Percentiles rank a stretch among this genome's conserved stretches.
phyloP scores from a whole-genome alignment of 2,113 vertebrate genomes.

The Actenoides lindsayi region DNA sequence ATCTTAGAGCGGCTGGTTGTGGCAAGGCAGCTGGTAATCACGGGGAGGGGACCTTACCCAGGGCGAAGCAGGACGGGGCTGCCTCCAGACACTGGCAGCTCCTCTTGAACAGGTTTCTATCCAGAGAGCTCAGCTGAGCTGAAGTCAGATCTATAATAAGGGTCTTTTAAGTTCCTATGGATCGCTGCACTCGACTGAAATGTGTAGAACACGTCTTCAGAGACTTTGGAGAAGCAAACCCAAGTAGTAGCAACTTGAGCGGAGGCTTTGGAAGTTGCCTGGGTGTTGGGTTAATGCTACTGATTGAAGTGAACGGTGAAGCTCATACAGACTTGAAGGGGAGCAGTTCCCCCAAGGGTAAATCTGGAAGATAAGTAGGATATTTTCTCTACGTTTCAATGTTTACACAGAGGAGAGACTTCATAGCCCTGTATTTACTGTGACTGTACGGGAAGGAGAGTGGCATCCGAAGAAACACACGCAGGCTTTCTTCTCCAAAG shows the following conservation, averaged over 20 bases:
- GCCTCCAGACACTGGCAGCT: neutral
- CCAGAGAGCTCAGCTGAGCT: neutral
- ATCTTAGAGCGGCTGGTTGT: neutral
- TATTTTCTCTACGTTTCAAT: neutral
- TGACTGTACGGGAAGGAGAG: neutral
- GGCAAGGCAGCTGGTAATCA: neutral
- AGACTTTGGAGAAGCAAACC: neutral
- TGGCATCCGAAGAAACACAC: slow-evolving; percentile 8
- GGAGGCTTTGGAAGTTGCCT: slow-evolving; percentile 4
- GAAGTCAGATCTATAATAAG: neutral
- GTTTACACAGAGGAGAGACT: slow-evolving; percentile 18
- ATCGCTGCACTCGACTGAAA: neutral
- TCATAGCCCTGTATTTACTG: neutral
- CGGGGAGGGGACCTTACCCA: neutral
- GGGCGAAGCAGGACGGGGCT: neutral
- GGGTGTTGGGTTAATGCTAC: neutral
- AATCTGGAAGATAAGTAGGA: slow-evolving; percentile 1
- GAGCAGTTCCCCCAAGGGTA: neutral
- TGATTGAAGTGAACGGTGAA: neutral
- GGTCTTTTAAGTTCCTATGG: neutral
- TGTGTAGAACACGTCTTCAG: neutral
- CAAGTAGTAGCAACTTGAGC: neutral
- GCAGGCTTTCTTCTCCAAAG: slow-evolving; percentile 24
- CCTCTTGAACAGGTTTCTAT: neutral
- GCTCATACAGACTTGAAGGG: neutral